Percentiles rank a stretch among this genome's conserved stretches.
These are phyloP conservation scores for Cuculus canorus DNA, from an alignment of 2,797 vertebrate species.

Conservation along the genomic window DNA sequence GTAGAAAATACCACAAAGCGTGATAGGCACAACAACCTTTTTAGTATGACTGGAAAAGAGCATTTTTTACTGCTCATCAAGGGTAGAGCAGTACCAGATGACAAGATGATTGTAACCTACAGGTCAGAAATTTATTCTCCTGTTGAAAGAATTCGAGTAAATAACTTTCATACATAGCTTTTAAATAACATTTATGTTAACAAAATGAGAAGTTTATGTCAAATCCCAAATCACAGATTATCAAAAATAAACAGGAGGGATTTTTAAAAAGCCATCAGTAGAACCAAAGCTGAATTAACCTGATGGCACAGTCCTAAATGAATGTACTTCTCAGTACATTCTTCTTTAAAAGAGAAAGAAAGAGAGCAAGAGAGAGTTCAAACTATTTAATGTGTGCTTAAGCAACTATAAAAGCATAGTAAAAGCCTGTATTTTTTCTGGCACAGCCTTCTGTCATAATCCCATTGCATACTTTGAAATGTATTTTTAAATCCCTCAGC, in stretches of 20 bases:
- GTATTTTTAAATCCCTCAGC: constrained; percentile 50
- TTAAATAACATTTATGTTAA: not conserved
- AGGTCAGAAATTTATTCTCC: not conserved
- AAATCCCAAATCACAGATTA: not conserved
- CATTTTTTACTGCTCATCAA: not conserved
- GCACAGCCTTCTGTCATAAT: constrained; percentile 25
- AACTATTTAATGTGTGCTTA: constrained; percentile 17
- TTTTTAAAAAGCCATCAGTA: not conserved
- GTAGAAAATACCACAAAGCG: not conserved
- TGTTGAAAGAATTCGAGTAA: not conserved
- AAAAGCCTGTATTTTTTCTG: constrained; percentile 58
- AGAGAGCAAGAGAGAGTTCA: not conserved
- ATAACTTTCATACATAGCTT: not conserved
- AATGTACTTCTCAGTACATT: not conserved
- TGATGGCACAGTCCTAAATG: not conserved
- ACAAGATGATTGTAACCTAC: not conserved
- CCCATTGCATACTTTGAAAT: constrained; percentile 42
- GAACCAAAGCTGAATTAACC: not conserved
- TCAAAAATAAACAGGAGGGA: not conserved
- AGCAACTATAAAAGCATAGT: constrained; percentile 21
- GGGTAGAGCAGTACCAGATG: not conserved
- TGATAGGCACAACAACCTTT: not conserved
- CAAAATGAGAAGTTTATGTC: not conserved
- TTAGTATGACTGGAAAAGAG: not conserved
- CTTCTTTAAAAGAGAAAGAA: not conserved